Evolutionary conservation across 2,888 invertebrate genomes (phyloP), one percentile per base, ranked within the genome.

Genomic region (Acronicta aceris): DNA sequence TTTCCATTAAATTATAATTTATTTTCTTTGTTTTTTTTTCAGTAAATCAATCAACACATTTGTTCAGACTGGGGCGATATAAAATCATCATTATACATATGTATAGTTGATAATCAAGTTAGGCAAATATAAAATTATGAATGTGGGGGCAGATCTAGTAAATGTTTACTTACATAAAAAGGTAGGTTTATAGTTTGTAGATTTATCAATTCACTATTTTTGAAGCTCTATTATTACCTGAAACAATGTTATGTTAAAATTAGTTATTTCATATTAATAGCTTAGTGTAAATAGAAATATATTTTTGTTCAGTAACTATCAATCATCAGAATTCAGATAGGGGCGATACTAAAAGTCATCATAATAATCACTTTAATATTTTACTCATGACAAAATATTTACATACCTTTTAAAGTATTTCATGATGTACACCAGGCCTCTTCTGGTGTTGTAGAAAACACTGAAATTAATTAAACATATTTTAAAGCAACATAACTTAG

Each of bases 41-140:
- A 82, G 78, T 70, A 67, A 76, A 87, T 85, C 86, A 67, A 82
- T 88, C 89, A 83, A 86, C 89, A 88, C 60, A 63, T 67, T 58
- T 58, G 46, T 83, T 89, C 89, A 84, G 89, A 87, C 88, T 88
- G 89, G 89, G 89, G 89, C 88, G 87, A 88, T 89, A 87, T 81
- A 56, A 68, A 52, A 73, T 82, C 88, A 88, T 86, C 86, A 88
- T 74, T 30, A 21, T 3, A 21, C 84, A 86, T 45, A 5, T n/a
- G n/a, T n/a, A n/a, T n/a, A n/a, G n/a, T n/a, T n/a, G 12, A 12
- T 33, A 33, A 33, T 33, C 4, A 12, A 12, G 33, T 12, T 33
- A 12, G 12, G 4, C 33, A 33, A 33, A 33, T 33, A 2, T 12
- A 12, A 33, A 33, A 5, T 33, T 12, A 33, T 10, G 30, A 30